Conservation (phyloP, 2,113 vertebrate genomes). For the Nesoenas mayeri region DNA sequence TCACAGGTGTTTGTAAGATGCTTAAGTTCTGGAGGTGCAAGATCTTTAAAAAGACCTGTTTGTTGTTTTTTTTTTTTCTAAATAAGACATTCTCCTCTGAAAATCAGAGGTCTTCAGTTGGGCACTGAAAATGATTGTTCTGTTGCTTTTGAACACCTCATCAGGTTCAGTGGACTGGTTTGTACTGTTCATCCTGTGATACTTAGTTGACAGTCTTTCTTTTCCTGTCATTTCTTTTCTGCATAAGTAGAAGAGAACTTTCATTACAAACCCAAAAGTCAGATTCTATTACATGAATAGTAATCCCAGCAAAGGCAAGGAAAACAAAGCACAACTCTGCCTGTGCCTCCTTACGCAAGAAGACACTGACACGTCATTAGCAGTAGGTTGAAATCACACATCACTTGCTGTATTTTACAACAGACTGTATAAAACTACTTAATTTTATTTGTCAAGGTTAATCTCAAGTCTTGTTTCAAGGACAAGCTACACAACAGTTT, state of each 20-base stretch:
- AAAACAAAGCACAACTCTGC: neutral
- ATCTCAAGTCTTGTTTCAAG: conserved; percentile 62
- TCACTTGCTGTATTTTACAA: neutral
- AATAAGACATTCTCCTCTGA: neutral
- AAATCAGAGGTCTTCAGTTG: neutral
- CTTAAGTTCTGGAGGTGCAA: neutral
- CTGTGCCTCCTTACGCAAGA: neutral
- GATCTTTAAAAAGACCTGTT: neutral
- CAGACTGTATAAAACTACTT: neutral
- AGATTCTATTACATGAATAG: neutral
- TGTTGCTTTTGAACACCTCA: neutral
- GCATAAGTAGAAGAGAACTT: neutral
- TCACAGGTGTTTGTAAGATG: neutral
- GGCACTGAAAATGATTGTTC: neutral
- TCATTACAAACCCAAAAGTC: neutral
- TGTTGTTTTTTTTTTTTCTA: neutral
- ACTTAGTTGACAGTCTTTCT: neutral
- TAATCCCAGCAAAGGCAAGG: neutral
- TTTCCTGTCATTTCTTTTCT: neutral
- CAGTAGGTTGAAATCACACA: neutral
- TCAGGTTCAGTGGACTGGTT: neutral
- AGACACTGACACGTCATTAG: neutral
- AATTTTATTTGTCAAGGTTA: neutral
- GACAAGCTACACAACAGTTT: conserved; percentile 18
- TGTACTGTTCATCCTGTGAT: neutral